A percentile compares a stretch with the other conserved stretches of the same genome.
phyloP scores from a whole-genome alignment of 2,888 invertebrate species.

The Andrena marginata region DNA sequence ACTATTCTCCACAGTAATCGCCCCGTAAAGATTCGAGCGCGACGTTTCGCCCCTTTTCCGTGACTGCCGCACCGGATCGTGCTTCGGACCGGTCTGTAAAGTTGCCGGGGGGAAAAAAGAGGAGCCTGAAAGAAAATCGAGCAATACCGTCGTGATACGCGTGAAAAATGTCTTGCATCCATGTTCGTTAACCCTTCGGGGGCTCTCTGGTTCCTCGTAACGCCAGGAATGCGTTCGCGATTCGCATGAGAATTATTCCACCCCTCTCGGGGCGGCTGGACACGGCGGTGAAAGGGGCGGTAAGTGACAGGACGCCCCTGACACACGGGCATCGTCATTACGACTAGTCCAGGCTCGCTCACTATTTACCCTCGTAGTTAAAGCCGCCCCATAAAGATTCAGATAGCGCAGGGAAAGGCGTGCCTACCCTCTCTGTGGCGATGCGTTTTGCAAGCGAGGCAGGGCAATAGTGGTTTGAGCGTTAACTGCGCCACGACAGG shows the following conservation, averaged over 20 bases:
- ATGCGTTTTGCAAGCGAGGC: conserved; percentile 45
- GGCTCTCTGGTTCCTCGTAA: conserved; percentile 38
- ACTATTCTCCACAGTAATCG: conserved; percentile 15
- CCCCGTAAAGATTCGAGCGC: conserved; percentile 33
- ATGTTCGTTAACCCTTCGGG: conserved; percentile 55
- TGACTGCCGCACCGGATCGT: conserved; percentile 28
- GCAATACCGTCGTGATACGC: neutral
- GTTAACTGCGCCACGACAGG: conserved; percentile 69
- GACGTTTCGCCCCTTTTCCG: conserved; percentile 26
- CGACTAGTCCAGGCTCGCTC: conserved; percentile 61
- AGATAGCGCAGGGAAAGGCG: conserved; percentile 75
- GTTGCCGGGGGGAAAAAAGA: neutral
- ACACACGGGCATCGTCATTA: conserved; percentile 64
- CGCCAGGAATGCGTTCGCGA: conserved; percentile 59
- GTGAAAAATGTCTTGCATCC: conserved; percentile 21
- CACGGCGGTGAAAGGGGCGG: conserved; percentile 49
- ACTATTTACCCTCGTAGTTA: conserved; percentile 75
- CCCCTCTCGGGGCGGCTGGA: conserved; percentile 48
- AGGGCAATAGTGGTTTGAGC: conserved; percentile 62
- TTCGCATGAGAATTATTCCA: conserved; percentile 71
- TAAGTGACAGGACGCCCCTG: conserved; percentile 58
- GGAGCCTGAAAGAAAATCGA: conserved; percentile 13
- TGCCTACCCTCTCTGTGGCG: conserved; percentile 48
- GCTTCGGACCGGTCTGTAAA: conserved; percentile 14
- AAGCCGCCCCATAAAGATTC: conserved; percentile 78